phyloP scores from a whole-genome alignment of 2,797 vertebrate species.

The Agapornis canus region DNA sequence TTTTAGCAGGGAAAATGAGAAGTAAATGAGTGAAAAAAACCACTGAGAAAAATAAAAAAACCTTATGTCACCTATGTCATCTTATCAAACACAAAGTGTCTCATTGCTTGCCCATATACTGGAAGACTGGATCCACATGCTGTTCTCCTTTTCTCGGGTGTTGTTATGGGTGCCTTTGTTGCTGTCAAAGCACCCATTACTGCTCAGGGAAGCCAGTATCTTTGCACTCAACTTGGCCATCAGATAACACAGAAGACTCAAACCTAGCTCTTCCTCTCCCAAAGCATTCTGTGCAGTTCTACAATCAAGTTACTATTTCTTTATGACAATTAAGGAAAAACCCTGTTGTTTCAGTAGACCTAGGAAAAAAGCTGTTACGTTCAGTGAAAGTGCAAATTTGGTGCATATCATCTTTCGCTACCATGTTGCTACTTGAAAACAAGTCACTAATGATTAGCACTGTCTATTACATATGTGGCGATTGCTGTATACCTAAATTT shows the following conservation, averaged over 20 bases:
- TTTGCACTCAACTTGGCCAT: background rate
- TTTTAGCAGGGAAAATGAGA: background rate
- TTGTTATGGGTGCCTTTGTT: background rate
- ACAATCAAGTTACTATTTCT: background rate
- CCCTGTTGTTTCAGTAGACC: background rate
- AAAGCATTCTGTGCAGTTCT: background rate
- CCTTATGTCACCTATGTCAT: background rate
- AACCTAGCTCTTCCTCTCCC: background rate
- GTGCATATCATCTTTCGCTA: background rate
- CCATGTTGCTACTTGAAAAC: background rate
- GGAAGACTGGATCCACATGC: background rate
- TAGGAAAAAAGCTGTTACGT: background rate
- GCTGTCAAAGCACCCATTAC: background rate
- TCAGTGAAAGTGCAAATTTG: background rate
- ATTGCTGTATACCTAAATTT: background rate
- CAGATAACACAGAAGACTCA: slow-evolving; percentile 33
- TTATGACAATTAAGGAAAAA: background rate
- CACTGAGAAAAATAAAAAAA: background rate
- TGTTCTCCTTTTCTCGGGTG: background rate
- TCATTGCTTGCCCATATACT: background rate
- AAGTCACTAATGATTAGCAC: background rate
- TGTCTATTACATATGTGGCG: background rate
- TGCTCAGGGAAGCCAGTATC: background rate
- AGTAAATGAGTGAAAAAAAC: background rate
- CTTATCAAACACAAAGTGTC: background rate